Percentiles rank a stretch among this genome's conserved stretches.
Evolutionary conservation across 2,113 vertebrate genomes (phyloP).

Genomic region (Scomber scombrus): DNA sequence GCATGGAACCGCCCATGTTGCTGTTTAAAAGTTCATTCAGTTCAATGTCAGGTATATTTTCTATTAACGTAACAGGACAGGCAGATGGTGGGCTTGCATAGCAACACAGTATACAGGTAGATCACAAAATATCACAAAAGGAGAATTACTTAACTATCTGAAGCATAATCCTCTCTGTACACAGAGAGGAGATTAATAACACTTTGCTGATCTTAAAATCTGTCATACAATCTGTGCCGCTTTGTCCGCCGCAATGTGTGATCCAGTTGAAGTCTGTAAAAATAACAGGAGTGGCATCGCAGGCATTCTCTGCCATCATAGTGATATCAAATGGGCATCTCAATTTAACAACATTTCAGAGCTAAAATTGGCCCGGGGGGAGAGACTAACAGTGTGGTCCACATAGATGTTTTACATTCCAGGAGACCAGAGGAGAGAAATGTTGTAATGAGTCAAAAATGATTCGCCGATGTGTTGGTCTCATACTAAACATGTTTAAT

Average conservation of each 20-base stretch:
- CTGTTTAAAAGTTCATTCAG: constrained; percentile 18
- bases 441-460: constrained; percentile 47
- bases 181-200: constrained; percentile 9
- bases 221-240: constrained; percentile 14
- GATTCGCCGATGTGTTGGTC: constrained; percentile 31
- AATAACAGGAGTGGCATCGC: constrained; percentile 77
- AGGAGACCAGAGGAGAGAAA: constrained; percentile 31
- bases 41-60: constrained; percentile 25
- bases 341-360: constrained; percentile 72
- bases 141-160: neutral
- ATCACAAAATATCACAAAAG: neutral
- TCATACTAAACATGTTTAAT: constrained; percentile 47
- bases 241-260: constrained; percentile 46
- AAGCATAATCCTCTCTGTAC: neutral
- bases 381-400: constrained; percentile 43
- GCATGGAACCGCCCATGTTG: neutral
- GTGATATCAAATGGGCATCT: constrained; percentile 72
- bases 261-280: constrained; percentile 75
- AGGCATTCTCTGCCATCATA: constrained; percentile 69
- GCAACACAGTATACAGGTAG: neutral
- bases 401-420: constrained; percentile 55
- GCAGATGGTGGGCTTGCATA: neutral
- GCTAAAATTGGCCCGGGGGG: constrained; percentile 74
- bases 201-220: constrained; percentile 43
- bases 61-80: neutral